A percentile compares a stretch with the other conserved stretches of the same genome.
Conservation (phyloP, 1,140 invertebrate species). For the Diploscapter pachys region DNA sequence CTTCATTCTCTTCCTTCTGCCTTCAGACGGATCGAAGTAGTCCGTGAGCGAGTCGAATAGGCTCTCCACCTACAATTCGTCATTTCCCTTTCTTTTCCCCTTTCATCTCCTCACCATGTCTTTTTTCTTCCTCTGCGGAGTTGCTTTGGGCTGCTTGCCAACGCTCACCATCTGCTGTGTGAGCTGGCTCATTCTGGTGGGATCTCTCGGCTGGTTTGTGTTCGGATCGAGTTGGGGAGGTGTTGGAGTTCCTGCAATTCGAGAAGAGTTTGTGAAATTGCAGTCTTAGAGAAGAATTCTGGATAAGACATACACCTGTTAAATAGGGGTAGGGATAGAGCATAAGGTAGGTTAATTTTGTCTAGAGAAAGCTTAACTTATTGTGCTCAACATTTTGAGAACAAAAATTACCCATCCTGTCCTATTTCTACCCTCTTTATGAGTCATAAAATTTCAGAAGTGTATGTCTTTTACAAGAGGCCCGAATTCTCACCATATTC, state of each 20-base stretch:
- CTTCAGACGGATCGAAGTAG: constrained; percentile 52
- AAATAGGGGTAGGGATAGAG: neutral
- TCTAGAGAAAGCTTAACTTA: too few relatives aligned
- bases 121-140: constrained; percentile 35
- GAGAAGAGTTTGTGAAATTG: neutral
- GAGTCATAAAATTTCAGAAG: neutral
- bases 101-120: constrained; percentile 40
- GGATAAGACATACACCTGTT: neutral
- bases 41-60: constrained; percentile 51
- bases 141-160: constrained; percentile 47
- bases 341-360: too few relatives aligned
- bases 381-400: too few relatives aligned
- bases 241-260: neutral
- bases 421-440: neutral
- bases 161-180: constrained; percentile 37
- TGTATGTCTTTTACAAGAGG: too few relatives aligned
- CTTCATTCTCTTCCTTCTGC: constrained; percentile 24
- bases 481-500: neutral
- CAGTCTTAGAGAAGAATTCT: too few relatives aligned
- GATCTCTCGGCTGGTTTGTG: neutral
- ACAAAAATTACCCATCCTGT: too few relatives aligned
- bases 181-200: constrained; percentile 15
- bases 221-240: neutral
- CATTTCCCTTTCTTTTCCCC: constrained; percentile 10
- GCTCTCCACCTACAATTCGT: constrained; percentile 39